Evolutionary conservation across 2,797 vertebrate species (phyloP).

Genomic region (Rachycentron canadum): DNA sequence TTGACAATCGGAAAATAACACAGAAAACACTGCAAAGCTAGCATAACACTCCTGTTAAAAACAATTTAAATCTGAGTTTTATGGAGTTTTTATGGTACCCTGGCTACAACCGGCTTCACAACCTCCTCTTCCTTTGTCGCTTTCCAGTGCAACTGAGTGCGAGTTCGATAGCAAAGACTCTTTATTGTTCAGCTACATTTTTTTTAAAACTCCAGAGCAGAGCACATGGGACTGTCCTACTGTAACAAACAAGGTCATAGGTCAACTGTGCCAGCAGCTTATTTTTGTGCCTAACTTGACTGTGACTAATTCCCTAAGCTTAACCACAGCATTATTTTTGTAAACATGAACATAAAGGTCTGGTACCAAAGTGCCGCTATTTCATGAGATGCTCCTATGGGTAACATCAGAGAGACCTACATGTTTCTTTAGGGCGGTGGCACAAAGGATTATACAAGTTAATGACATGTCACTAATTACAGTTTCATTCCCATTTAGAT

Average conservation of each 20-base stretch:
- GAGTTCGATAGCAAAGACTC: neutral
- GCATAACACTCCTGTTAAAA: neutral
- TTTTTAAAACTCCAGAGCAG: neutral
- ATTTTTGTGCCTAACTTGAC: too few species aligned
- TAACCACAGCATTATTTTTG: too few species aligned
- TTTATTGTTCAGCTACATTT: neutral
- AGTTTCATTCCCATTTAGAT: neutral
- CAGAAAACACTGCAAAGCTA: neutral
- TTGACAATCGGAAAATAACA: slow-evolving; percentile 1
- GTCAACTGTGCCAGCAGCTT: too few species aligned
- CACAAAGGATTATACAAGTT: neutral
- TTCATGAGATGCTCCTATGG: neutral
- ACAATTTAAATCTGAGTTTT: neutral
- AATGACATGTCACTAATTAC: neutral
- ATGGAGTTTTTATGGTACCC: neutral
- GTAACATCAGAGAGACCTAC: neutral
- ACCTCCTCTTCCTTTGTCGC: neutral
- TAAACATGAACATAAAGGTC: too few species aligned
- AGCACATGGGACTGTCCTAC: neutral
- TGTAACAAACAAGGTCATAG: neutral
- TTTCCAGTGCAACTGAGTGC: neutral
- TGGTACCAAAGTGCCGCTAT: neutral
- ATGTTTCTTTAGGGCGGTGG: neutral
- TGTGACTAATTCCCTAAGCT: too few species aligned
- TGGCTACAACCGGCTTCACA: neutral